A percentile compares a stretch with the other conserved stretches of the same genome.
These are phyloP conservation scores for Rhabdomys dilectus DNA, from an alignment of 2,113 vertebrate species.

Conservation along the genomic window DNA sequence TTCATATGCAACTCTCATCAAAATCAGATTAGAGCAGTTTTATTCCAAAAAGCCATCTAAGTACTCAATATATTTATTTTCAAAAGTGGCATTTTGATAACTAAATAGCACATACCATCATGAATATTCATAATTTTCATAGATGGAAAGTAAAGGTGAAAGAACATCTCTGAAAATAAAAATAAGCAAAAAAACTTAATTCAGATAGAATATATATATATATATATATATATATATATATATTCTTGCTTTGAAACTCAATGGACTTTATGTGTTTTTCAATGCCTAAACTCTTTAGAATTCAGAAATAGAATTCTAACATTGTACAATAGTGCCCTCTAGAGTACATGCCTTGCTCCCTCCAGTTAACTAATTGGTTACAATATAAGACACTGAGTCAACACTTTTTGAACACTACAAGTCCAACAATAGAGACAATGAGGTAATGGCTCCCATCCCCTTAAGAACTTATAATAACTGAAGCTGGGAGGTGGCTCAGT, in stretches of 20 bases:
- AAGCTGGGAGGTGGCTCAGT: too few species aligned
- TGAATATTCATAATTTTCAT: neutral
- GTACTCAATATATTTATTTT: neutral
- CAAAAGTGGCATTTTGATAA: neutral
- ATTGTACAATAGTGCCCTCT: constrained; percentile 7
- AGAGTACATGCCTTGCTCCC: neutral
- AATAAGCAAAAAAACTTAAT: neutral
- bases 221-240: neutral
- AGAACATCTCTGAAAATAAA: neutral
- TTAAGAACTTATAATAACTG: neutral
- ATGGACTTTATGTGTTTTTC: neutral
- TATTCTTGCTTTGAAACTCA: neutral
- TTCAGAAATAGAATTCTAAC: neutral
- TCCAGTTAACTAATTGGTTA: neutral
- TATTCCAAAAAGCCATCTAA: neutral
- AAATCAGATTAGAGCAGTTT: constrained; percentile 38
- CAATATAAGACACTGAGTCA: neutral
- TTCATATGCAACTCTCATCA: neutral
- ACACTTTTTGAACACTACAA: neutral
- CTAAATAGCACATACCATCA: neutral
- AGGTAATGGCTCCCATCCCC: neutral
- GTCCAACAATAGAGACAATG: neutral
- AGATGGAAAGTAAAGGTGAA: neutral
- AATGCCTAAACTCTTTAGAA: neutral
- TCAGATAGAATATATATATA: neutral